Conservation (phyloP, 2,888 invertebrate species). For the Lasioglossum figueresi region DNA sequence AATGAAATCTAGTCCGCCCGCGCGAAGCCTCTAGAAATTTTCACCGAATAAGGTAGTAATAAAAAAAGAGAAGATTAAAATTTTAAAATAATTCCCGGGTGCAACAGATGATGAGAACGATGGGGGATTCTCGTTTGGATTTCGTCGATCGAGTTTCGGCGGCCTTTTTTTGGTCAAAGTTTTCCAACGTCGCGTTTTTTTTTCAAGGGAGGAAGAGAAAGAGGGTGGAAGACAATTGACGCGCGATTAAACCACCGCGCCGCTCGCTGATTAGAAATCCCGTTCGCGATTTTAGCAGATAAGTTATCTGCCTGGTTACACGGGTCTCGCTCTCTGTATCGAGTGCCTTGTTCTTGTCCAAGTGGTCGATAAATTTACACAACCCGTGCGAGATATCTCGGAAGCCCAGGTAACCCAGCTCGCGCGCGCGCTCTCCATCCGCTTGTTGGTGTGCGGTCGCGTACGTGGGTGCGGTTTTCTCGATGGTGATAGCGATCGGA, state of each 20-base stretch:
- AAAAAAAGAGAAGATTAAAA: neutral
- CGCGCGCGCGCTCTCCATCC: neutral
- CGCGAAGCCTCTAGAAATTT: neutral
- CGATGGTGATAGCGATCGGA: slow-evolving; percentile 59
- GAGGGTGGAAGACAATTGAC: neutral
- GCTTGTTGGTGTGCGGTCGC: neutral
- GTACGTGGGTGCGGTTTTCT: slow-evolving; percentile 47
- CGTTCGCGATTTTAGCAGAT: slow-evolving; percentile 39
- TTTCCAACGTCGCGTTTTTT: neutral
- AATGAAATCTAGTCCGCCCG: neutral
- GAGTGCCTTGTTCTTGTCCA: slow-evolving; percentile 58
- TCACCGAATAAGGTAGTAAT: neutral
- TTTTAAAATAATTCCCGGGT: neutral
- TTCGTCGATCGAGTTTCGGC: neutral
- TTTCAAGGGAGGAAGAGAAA: neutral
- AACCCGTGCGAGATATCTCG: slow-evolving; percentile 62
- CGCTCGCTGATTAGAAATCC: slow-evolving; percentile 42
- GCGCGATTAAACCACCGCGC: slow-evolving; percentile 26
- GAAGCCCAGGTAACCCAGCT: slow-evolving; percentile 45
- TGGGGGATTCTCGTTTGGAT: neutral
- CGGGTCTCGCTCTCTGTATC: slow-evolving; percentile 39
- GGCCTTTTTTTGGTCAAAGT: neutral
- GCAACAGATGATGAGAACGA: neutral
- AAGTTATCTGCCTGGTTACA: slow-evolving; percentile 32
- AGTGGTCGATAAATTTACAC: slow-evolving; percentile 65